Evolutionary conservation across 2,797 vertebrate genomes (phyloP), one percentile per base, ranked within the genome.

Genomic region (Mormyrus hasselquistii): DNA sequence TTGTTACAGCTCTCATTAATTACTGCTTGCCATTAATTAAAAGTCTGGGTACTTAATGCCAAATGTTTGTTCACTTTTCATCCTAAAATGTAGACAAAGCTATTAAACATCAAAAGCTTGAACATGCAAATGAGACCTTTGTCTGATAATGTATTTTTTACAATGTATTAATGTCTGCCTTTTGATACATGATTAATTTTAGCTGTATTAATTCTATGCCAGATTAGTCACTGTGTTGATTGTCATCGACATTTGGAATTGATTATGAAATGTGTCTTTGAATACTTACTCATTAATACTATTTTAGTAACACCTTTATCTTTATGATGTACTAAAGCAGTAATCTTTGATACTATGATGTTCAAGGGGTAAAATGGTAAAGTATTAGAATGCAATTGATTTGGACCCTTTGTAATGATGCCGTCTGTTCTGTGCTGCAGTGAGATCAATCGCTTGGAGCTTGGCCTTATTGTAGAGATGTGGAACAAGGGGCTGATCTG

Each of bases 401-500:
- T 29, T 86, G 25, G n/a, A 41, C 41, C n/a, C 38, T 59, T 25
- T 57, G 91, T 92, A 91, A 93, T 90, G 89, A 82, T 0, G 88
- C 82, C 91, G 92, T 93, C 92, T 93, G 90, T 91, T 92, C 79
- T 88, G 25, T 89, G 89, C 91, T 92, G 2, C 94, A 99, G 99
- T 91, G 99, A 99, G 95, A 98, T 99, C 94, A 98, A 92, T 91
- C 97, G 97, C 0, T 95, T 98, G 94, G 97, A 99, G 90, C 96
- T 98, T 6, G 97, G 97, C 69, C 95, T 99, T 87, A 97, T 98
- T 91, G 97, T 99, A 94, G 99, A 99, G 93, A 96, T 99, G n/a
- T 99, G 98, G 98, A 99, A 99, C 93, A 99, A 99, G 95, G 99
- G 99, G 44, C 93, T 99, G 91, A 99, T 99, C 91, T 99, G 98